Percentiles rank a stretch among this genome's conserved stretches.
phyloP scores from a whole-genome alignment of 1,140 invertebrate genomes.

The Nephila pilipes region DNA sequence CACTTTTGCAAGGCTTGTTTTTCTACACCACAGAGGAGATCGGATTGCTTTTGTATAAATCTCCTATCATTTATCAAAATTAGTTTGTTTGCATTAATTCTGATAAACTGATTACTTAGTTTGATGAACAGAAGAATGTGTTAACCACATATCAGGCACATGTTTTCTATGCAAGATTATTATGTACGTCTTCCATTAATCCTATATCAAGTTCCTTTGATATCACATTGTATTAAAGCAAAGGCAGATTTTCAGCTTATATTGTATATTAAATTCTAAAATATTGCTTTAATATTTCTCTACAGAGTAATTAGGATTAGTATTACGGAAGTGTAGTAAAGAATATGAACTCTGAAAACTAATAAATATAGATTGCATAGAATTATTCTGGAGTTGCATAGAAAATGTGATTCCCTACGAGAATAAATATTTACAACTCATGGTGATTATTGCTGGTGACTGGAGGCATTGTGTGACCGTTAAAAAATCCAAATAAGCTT shows the following conservation, averaged over 20 bases:
- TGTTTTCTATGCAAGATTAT: constrained; percentile 16
- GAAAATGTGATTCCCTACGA: constrained; percentile 24
- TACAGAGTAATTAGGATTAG: not conserved
- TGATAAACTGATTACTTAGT: not conserved
- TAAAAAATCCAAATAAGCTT: not conserved
- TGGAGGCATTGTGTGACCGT: not conserved
- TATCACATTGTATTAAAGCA: constrained; percentile 51
- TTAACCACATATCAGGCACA: constrained; percentile 61
- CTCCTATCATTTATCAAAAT: not conserved
- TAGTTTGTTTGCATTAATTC: not conserved
- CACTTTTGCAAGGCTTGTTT: constrained; percentile 59
- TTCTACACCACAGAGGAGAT: not conserved
- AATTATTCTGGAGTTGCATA: not conserved
- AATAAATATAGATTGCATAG: constrained; percentile 18
- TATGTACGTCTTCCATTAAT: not conserved
- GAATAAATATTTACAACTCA: constrained; percentile 37
- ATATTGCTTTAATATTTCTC: constrained; percentile 11
- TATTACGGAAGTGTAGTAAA: not conserved
- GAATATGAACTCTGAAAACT: not conserved
- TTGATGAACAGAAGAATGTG: constrained; percentile 46
- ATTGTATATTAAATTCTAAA: constrained; percentile 35
- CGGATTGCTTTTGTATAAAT: not conserved
- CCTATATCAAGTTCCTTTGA: constrained; percentile 11
- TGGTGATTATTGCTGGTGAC: not conserved
- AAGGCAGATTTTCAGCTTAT: constrained; percentile 10